Evolutionary conservation across 2,113 vertebrate species (phyloP).

Genomic region (Podarcis muralis): DNA sequence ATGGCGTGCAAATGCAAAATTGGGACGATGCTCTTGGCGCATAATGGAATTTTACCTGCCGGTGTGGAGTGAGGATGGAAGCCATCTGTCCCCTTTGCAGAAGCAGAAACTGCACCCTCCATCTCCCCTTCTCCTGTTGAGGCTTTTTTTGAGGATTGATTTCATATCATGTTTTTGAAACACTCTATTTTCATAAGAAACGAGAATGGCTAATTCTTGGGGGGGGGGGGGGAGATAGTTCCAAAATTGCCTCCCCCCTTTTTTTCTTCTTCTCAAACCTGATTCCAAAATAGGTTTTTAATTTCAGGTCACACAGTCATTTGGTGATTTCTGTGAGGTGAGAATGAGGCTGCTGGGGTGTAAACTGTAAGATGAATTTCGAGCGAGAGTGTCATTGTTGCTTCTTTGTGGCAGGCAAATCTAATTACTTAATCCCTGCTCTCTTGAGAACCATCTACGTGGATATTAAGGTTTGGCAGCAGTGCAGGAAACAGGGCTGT

Average conservation of each 20-base stretch:
- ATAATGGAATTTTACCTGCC: neutral
- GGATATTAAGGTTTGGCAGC: constrained; percentile 55
- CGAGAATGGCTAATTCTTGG: neutral
- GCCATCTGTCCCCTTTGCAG: neutral
- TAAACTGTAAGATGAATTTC: constrained; percentile 56
- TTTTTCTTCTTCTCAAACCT: neutral
- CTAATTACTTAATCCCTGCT: constrained; percentile 63
- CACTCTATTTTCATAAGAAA: neutral
- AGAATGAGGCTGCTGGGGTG: constrained; percentile 2
- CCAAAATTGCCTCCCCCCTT: neutral
- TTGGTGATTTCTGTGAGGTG: constrained; percentile 38
- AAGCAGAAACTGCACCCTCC: neutral
- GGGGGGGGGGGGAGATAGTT: neutral
- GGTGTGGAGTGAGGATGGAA: neutral
- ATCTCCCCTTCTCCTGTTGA: neutral
- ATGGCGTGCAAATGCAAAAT: neutral
- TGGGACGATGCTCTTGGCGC: neutral
- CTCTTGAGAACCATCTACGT: constrained; percentile 48
- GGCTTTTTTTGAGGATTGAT: neutral
- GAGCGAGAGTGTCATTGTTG: constrained; percentile 62
- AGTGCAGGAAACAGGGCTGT: neutral
- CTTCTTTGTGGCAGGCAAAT: constrained; percentile 57
- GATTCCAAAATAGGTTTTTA: constrained; percentile 30
- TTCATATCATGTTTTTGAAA: neutral
- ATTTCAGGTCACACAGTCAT: constrained; percentile 28